These are phyloP conservation scores for Ormyrus pomaceus DNA, from an alignment of 2,888 invertebrate genomes.

Conservation along the genomic window DNA sequence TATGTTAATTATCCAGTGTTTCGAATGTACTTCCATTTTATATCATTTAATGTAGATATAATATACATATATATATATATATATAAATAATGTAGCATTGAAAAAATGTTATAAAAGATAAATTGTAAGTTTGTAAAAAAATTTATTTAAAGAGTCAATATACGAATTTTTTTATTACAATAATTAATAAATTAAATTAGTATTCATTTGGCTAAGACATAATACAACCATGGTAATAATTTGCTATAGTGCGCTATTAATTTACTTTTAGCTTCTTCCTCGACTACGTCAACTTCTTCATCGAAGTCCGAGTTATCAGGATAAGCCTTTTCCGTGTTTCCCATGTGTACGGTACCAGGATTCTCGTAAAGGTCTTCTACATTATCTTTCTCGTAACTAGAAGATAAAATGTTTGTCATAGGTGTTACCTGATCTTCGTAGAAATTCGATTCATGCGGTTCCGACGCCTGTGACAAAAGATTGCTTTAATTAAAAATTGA, in stretches of 20 bases:
- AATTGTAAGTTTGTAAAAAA: conserved; percentile 6
- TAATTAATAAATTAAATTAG: conserved; percentile 52
- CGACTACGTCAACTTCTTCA: conserved; percentile 52
- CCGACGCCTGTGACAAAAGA: conserved; percentile 3
- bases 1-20: too few relatives aligned
- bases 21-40: conserved; percentile 13
- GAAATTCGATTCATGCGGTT: conserved; percentile 15
- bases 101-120: conserved; percentile 35
- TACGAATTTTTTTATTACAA: conserved; percentile 29
- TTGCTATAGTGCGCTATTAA: conserved; percentile 70
- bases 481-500: not conserved
- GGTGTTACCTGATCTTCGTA: conserved; percentile 13
- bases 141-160: conserved; percentile 43
- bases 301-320: conserved; percentile 17
- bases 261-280: conserved; percentile 62
- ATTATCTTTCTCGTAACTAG: not conserved
- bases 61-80: conserved; percentile 5
- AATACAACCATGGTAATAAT: conserved; percentile 70
- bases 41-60: conserved; percentile 23
- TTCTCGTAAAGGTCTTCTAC: conserved; percentile 7
- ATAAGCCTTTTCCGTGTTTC: conserved; percentile 26
- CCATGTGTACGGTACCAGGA: not conserved
- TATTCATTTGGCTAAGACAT: conserved; percentile 63
- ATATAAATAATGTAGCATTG: not conserved
- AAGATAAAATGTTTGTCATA: conserved; percentile 8